phyloP scores from a whole-genome alignment of 2,797 vertebrate genomes.

The Schizopygopsis pylzovi region DNA sequence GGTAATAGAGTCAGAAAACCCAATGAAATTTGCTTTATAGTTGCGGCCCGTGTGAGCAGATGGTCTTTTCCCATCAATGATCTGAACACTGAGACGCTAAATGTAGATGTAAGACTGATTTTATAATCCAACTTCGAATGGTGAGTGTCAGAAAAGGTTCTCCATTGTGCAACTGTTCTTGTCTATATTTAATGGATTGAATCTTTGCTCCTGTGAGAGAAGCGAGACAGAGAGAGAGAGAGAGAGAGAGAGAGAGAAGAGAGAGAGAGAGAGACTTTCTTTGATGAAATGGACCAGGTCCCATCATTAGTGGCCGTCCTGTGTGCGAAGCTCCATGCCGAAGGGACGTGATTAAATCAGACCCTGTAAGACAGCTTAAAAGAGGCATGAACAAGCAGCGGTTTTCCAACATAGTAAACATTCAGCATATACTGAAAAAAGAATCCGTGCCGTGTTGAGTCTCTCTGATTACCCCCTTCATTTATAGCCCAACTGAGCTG shows the following conservation, averaged over 20 bases:
- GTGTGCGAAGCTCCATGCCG: slow-evolving; percentile 15
- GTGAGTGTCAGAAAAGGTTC: slow-evolving; percentile 7
- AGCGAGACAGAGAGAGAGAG: not conserved
- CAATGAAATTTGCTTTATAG: slow-evolving; percentile 41
- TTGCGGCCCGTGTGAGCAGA: not conserved
- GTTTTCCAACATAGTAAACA: slow-evolving; percentile 26
- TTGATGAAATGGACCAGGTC: slow-evolving; percentile 53
- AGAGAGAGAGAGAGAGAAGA: slow-evolving; percentile 25
- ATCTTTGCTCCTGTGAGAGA: slow-evolving; percentile 18
- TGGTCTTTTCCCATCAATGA: slow-evolving; percentile 18
- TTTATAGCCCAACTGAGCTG: slow-evolving; percentile 28
- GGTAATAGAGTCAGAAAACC: slow-evolving; percentile 27
- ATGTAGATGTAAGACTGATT: slow-evolving; percentile 27
- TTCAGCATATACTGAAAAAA: slow-evolving; percentile 4
- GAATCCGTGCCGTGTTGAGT: not conserved
- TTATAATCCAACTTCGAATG: slow-evolving; percentile 10
- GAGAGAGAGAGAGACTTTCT: slow-evolving; percentile 32
- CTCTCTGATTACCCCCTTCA: slow-evolving; percentile 20
- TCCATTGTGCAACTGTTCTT: not conserved
- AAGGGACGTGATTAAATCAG: slow-evolving; percentile 47
- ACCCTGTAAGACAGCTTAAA: slow-evolving; percentile 25
- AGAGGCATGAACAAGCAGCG: slow-evolving; percentile 34
- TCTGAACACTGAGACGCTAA: not conserved
- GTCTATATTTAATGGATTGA: slow-evolving; percentile 34
- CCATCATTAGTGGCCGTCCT: slow-evolving; percentile 30